Percentiles rank a stretch among this genome's conserved stretches.
Evolutionary conservation across 1,140 invertebrate species (phyloP).

Genomic region (Copidosoma floridanum): DNA sequence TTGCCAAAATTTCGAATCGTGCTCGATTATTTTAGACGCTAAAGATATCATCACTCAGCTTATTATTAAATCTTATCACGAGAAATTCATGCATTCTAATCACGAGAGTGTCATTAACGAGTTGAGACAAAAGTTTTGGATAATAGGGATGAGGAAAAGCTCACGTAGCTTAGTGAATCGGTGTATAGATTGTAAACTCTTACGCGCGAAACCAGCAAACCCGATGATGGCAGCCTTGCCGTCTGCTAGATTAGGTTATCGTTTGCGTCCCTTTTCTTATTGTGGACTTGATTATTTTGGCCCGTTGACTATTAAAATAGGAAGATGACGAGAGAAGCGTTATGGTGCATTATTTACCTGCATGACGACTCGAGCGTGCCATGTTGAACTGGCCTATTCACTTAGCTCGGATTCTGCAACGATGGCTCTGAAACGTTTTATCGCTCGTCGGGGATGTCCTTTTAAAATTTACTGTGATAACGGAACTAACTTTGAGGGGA

Average conservation of each 20-base stretch:
- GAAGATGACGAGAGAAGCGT: slow-evolving; percentile 35
- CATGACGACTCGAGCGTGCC: slow-evolving; percentile 30
- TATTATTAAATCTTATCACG: too few relatives aligned
- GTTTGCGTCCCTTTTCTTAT: background rate
- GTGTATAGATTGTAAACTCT: background rate
- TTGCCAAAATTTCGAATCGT: background rate
- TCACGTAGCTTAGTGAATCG: background rate
- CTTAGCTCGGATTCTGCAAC: slow-evolving; percentile 32
- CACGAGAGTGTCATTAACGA: too few relatives aligned
- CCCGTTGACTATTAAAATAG: slow-evolving; percentile 27
- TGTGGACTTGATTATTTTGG: background rate
- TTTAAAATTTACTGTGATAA: too few relatives aligned
- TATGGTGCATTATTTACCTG: slow-evolving; percentile 42
- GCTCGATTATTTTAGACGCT: background rate
- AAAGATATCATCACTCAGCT: background rate
- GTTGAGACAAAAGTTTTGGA: slow-evolving; percentile 33
- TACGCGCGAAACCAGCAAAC: too few relatives aligned
- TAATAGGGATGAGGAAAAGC: slow-evolving; percentile 19
- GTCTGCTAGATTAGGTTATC: background rate
- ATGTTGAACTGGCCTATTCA: slow-evolving; percentile 31
- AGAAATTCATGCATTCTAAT: too few relatives aligned
- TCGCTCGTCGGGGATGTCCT: slow-evolving; percentile 27
- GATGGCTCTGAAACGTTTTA: slow-evolving; percentile 34
- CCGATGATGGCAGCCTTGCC: background rate
- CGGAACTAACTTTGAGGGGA: slow-evolving; percentile 34